Conservation (phyloP, 1,140 invertebrate genomes). For the Hestina assimilis region DNA sequence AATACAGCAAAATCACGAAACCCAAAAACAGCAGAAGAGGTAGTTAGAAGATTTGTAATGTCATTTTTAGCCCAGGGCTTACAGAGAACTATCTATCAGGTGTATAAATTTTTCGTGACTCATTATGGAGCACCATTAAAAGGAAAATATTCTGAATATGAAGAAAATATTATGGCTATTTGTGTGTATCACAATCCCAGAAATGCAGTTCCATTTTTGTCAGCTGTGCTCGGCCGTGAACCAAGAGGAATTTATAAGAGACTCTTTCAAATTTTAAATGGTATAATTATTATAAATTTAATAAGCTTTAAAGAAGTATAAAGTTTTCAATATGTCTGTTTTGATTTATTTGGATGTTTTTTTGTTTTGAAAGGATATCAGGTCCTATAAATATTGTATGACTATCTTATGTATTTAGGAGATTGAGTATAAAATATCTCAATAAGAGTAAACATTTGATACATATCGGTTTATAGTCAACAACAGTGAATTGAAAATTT, state of each 20-base stretch:
- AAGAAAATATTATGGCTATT: constrained; percentile 58
- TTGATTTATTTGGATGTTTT: no score
- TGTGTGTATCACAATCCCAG: constrained; percentile 46
- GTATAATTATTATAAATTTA: no score
- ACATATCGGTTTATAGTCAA: no score
- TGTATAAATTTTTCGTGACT: constrained; percentile 49
- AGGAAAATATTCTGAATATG: constrained; percentile 39
- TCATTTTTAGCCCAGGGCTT: constrained; percentile 51
- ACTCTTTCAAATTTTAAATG: constrained; percentile 36
- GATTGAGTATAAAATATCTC: no score
- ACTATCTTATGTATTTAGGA: no score
- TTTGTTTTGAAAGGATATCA: no score
- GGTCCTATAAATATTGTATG: no score
- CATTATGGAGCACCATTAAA: constrained; percentile 38
- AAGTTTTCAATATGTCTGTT: not conserved
- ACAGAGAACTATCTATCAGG: constrained; percentile 51
- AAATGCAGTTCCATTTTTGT: constrained; percentile 42
- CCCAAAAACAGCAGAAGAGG: constrained; percentile 39
- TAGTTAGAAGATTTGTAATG: constrained; percentile 47
- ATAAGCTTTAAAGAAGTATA: not conserved
- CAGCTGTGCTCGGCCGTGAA: constrained; percentile 49
- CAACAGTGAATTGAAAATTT: no score
- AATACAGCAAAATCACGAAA: constrained; percentile 42
- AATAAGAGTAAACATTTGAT: no score
- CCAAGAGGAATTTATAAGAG: constrained; percentile 55